A percentile compares a stretch with the other conserved stretches of the same genome.
Conservation (phyloP, 2,888 invertebrate genomes). For the Barypeithes pellucidus region DNA sequence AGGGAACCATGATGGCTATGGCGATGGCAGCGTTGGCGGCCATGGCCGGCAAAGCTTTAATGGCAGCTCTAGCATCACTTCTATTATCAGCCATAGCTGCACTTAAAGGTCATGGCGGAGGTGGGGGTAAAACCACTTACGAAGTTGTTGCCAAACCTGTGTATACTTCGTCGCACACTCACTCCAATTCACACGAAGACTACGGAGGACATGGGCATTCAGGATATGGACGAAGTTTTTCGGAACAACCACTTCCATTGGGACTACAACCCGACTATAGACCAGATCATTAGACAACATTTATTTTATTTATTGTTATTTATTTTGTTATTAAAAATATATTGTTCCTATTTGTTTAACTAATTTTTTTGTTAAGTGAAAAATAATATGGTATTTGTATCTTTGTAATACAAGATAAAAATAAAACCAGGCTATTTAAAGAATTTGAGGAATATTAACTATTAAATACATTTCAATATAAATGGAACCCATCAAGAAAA, state of each 20-base stretch:
- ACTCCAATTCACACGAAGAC: constrained; percentile 77
- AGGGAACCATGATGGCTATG: constrained; percentile 81
- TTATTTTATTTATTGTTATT: constrained; percentile 39
- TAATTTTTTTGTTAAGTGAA: too few relatives aligned
- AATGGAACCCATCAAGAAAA: too few relatives aligned
- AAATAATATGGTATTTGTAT: too few relatives aligned
- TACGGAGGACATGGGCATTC: constrained; percentile 62
- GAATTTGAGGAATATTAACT: too few relatives aligned
- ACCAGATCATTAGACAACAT: constrained; percentile 55
- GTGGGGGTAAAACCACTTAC: constrained; percentile 80
- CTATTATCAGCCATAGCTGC: constrained; percentile 82
- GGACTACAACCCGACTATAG: constrained; percentile 64
- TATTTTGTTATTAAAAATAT: constrained; percentile 36
- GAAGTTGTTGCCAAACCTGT: constrained; percentile 87
- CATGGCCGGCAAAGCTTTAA: constrained; percentile 85
- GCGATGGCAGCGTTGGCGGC: constrained; percentile 82
- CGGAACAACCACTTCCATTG: constrained; percentile 64
- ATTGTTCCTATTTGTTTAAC: background rate
- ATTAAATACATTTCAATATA: too few relatives aligned
- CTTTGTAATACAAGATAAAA: too few relatives aligned
- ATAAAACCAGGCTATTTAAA: too few relatives aligned
- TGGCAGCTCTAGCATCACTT: constrained; percentile 85
- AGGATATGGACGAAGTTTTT: constrained; percentile 71
- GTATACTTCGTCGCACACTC: constrained; percentile 79
- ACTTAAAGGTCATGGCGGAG: constrained; percentile 73